Percentiles rank a stretch among this genome's conserved stretches.
These are phyloP conservation scores for Porites divaricata DNA, from an alignment of 92 coral and sea anemone species.

Conservation along the genomic window DNA sequence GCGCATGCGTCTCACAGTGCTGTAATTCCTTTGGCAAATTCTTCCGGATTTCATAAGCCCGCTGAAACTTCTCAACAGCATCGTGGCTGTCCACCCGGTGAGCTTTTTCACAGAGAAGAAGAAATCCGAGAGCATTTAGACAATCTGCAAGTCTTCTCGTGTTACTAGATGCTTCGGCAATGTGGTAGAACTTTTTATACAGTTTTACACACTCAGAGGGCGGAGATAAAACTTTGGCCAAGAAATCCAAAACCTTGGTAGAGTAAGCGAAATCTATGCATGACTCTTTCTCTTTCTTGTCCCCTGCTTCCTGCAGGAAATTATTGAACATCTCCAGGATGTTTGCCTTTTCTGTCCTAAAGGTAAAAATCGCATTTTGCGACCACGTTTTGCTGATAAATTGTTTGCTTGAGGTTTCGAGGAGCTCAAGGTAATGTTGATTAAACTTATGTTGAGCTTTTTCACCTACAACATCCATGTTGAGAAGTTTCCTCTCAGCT, in stretches of 20 bases:
- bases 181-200: not conserved
- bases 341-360: slow-evolving; percentile 6
- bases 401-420: not conserved
- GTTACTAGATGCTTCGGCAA: not conserved
- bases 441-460: not conserved
- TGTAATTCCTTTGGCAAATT: slow-evolving; percentile 10
- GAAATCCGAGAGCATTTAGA: slow-evolving; percentile 21
- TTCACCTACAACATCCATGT: not conserved
- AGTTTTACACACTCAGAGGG: slow-evolving; percentile 1
- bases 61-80: not conserved
- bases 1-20: slow-evolving; percentile 28
- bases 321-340: slow-evolving; percentile 5
- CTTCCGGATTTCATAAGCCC: not conserved
- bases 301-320: not conserved
- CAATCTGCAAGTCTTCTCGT: slow-evolving; percentile 24
- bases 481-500: not conserved
- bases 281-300: not conserved
- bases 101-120: slow-evolving; percentile 29
- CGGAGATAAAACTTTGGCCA: slow-evolving; percentile 9
- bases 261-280: slow-evolving; percentile 1
- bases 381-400: slow-evolving; percentile 7
- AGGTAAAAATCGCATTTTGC: not conserved
- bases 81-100: slow-evolving; percentile 5
- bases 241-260: not conserved
- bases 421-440: not conserved